A percentile compares a stretch with the other conserved stretches of the same genome.
Conservation (phyloP, 2,888 invertebrate genomes). For the Microplitis manilae region DNA sequence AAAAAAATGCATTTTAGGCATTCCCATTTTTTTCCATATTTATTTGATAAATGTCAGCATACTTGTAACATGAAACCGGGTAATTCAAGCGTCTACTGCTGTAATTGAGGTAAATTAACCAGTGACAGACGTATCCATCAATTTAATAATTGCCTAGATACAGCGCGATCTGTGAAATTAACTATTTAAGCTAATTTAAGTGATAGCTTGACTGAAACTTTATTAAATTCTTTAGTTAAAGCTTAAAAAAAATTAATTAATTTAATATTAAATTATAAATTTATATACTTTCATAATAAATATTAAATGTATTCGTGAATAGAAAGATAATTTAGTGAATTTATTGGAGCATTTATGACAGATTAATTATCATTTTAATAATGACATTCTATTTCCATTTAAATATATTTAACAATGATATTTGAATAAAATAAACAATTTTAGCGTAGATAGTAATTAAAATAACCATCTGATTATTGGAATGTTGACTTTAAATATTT, state of each 20-base stretch:
- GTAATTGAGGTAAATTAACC: not conserved
- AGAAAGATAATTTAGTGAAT: not conserved
- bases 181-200: not conserved
- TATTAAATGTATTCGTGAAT: not conserved
- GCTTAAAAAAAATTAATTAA: not conserved
- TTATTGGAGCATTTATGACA: not conserved
- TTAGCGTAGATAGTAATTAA: not conserved
- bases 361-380: constrained; percentile 3
- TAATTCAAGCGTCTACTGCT: not conserved
- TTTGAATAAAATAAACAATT: not conserved
- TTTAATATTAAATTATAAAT: not conserved
- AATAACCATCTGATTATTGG: not conserved
- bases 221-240: not conserved
- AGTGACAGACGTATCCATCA: not conserved
- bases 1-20: not conserved
- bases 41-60: not conserved
- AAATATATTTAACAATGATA: not conserved
- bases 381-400: not conserved
- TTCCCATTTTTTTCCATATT: no score
- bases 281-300: not conserved
- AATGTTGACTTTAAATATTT: not conserved
- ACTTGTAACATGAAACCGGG: not conserved
- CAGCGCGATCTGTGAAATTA: not conserved
- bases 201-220: no score
- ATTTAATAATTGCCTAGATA: not conserved